Percentiles rank a stretch among this genome's conserved stretches.
phyloP scores from a whole-genome alignment of 2,797 vertebrate species.

The Premnoplex brunnescens region DNA sequence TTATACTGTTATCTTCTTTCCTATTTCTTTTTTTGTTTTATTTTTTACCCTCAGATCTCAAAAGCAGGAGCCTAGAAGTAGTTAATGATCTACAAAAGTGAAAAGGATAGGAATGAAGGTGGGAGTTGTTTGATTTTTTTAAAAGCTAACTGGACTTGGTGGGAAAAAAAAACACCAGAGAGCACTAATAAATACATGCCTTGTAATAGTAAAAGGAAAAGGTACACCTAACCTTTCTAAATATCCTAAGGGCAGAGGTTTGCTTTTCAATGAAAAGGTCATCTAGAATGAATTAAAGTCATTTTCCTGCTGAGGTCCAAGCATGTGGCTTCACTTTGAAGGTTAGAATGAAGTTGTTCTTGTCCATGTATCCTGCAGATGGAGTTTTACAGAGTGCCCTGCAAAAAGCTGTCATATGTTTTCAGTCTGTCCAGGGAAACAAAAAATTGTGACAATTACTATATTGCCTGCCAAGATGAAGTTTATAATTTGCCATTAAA shows the following conservation, averaged over 20 bases:
- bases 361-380: constrained; percentile 13
- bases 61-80: constrained; percentile 17
- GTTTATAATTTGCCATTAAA: background rate
- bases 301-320: constrained; percentile 59
- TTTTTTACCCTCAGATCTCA: background rate
- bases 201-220: constrained; percentile 41
- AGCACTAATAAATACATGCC: constrained; percentile 29
- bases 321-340: constrained; percentile 63
- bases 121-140: constrained; percentile 35
- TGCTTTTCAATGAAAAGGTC: constrained; percentile 72
- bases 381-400: background rate
- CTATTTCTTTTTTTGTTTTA: background rate
- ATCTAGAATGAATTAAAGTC: constrained; percentile 72
- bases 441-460: constrained; percentile 11
- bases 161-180: constrained; percentile 34
- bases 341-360: constrained; percentile 56
- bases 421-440: background rate
- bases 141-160: background rate
- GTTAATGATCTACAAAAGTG: constrained; percentile 46
- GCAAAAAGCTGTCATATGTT: background rate
- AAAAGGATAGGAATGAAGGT: background rate
- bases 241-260: constrained; percentile 55
- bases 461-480: background rate
- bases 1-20: background rate
- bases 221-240: constrained; percentile 66